A percentile compares a stretch with the other conserved stretches of the same genome.
These are phyloP conservation scores for Dicrostonyx torquatus DNA, from an alignment of 2,797 vertebrate genomes.

Conservation along the genomic window DNA sequence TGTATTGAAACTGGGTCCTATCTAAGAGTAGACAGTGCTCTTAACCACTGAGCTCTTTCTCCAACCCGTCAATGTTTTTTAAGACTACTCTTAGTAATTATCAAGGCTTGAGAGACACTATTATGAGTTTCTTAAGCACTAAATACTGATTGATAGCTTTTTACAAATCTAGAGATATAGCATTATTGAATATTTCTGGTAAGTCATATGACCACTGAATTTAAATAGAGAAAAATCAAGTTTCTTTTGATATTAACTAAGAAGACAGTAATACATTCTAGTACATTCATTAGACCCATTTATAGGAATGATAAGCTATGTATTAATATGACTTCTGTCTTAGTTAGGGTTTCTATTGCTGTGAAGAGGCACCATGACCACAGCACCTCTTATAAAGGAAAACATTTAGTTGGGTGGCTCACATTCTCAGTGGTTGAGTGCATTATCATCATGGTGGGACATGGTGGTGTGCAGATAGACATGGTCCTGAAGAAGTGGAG, in stretches of 20 bases:
- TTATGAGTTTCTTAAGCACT: conserved; percentile 31
- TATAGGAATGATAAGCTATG: not conserved
- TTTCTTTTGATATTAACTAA: conserved; percentile 37
- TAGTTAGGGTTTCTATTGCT: not conserved
- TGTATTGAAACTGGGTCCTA: not conserved
- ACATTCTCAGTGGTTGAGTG: not conserved
- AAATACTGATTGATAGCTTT: conserved; percentile 1
- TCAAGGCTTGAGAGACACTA: not conserved
- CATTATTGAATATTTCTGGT: not conserved
- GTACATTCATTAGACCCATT: conserved; percentile 10
- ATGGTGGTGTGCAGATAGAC: not conserved
- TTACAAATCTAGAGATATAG: not conserved
- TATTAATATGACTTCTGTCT: not conserved
- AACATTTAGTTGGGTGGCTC: not conserved
- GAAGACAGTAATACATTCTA: not conserved
- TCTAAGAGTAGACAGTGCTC: not conserved
- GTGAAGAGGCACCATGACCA: not conserved
- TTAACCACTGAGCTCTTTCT: not conserved
- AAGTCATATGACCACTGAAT: conserved; percentile 4
- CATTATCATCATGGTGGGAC: not conserved
- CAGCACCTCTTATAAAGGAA: not conserved
- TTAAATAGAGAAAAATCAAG: conserved; percentile 26
- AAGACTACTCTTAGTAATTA: not conserved
- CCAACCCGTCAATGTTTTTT: not conserved
- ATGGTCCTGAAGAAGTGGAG: not conserved